phyloP scores from a whole-genome alignment of 2,888 invertebrate genomes.

The Alloscopus bannaensis region DNA sequence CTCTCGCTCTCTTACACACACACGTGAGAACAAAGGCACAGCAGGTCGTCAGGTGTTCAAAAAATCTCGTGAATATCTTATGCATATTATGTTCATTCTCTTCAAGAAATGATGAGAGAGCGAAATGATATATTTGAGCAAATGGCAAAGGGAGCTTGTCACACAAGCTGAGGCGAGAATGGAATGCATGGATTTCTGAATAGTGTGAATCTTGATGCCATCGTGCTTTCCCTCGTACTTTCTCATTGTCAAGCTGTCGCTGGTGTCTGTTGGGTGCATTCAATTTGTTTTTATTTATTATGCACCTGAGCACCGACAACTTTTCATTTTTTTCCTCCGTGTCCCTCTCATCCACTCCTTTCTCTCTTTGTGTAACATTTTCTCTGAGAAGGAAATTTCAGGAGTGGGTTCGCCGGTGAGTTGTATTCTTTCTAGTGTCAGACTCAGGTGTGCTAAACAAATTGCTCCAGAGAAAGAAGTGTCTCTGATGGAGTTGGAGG shows the following conservation, averaged over 20 bases:
- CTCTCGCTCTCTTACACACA: no score
- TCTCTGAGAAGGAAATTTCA: no score
- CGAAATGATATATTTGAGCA: not conserved
- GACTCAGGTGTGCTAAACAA: not conserved
- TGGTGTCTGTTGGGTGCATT: conserved; percentile 4
- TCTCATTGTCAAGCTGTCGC: conserved; percentile 15
- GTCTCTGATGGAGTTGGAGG: no score
- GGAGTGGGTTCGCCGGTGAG: no score
- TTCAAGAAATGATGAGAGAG: no score
- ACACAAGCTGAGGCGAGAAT: not conserved
- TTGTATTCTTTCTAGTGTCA: no score
- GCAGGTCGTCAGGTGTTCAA: not conserved
- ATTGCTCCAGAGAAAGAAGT: no score
- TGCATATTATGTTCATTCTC: no score
- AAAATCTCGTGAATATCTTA: no score
- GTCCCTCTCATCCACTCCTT: no score
- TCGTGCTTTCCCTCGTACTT: not conserved
- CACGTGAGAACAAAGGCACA: conserved; percentile 11
- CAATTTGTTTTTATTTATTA: conserved; percentile 20
- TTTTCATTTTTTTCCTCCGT: conserved; percentile 6
- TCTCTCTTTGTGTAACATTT: no score
- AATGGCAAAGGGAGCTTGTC: not conserved
- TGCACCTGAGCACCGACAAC: conserved; percentile 15
- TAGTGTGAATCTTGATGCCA: not conserved
- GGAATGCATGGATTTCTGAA: not conserved